Evolutionary conservation across 2,888 invertebrate genomes (phyloP).

Genomic region (Philereme vetulata): DNA sequence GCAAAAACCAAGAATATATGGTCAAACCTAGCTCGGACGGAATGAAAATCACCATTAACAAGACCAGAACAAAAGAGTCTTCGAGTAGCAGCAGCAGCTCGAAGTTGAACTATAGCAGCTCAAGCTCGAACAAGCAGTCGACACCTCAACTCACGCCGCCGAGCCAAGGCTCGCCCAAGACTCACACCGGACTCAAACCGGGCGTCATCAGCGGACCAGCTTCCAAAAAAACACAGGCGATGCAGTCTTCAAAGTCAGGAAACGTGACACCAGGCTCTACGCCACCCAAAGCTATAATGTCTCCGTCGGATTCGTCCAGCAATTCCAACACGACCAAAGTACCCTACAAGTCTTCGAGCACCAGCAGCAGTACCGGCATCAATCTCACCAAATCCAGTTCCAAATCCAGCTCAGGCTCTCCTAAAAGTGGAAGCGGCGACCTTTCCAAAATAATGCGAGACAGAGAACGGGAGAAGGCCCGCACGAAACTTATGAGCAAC

Average conservation of each 20-base stretch:
- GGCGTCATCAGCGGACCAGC: conserved; percentile 94
- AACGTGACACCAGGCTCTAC: conserved; percentile 65
- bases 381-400: conserved; percentile 76
- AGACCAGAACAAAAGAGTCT: conserved; percentile 90
- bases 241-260: conserved; percentile 79
- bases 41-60: conserved; percentile 96
- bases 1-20: conserved; percentile 93
- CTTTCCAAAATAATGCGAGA: conserved; percentile 82
- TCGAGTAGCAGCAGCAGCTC: conserved; percentile 76
- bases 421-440: conserved; percentile 85
- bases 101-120: conserved; percentile 71
- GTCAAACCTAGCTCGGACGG: conserved; percentile 95
- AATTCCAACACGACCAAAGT: conserved; percentile 67
- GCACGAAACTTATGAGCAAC: conserved; percentile 83
- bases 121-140: conserved; percentile 75
- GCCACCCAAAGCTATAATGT: conserved; percentile 73
- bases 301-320: conserved; percentile 67
- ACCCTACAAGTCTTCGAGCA: conserved; percentile 77
- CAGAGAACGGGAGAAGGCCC: conserved; percentile 84
- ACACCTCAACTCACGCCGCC: conserved; percentile 76
- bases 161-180: conserved; percentile 88
- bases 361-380: conserved; percentile 68
- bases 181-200: conserved; percentile 92
- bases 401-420: conserved; percentile 83
- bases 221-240: conserved; percentile 90